These are phyloP conservation scores for Gambusia yucatana DNA, from an alignment of 2,797 vertebrate species.

Conservation along the genomic window DNA sequence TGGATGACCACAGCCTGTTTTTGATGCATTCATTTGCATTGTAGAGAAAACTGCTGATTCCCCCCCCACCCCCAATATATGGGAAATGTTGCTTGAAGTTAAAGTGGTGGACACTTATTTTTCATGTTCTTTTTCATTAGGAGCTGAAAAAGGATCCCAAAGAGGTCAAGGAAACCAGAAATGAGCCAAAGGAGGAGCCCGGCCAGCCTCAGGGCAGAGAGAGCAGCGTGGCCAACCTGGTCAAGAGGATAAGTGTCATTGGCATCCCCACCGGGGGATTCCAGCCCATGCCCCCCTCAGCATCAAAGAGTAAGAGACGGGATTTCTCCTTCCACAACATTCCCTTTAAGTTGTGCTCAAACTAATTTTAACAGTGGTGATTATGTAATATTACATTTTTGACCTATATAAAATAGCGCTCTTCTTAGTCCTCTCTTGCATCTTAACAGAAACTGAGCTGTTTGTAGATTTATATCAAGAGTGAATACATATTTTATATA, in stretches of 20 bases:
- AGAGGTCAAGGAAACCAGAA: conserved; percentile 82
- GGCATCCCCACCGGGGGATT: conserved; percentile 91
- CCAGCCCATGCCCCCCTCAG: conserved; percentile 82
- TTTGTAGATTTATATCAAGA: no score
- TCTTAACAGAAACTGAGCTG: no score
- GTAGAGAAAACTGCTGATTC: background rate
- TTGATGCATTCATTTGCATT: background rate
- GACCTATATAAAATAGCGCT: no score
- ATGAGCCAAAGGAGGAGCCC: conserved; percentile 84
- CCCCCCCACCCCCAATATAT: no score
- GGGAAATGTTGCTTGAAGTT: background rate
- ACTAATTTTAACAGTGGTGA: no score
- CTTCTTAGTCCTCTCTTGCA: no score
- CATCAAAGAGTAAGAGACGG: conserved; percentile 65
- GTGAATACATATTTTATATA: no score
- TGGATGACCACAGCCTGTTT: background rate
- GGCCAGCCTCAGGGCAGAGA: conserved; percentile 82
- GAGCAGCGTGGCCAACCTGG: conserved; percentile 90
- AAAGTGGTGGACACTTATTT: background rate
- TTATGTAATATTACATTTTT: no score
- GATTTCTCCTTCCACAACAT: background rate
- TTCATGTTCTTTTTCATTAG: conserved; percentile 64
- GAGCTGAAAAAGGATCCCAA: conserved; percentile 86
- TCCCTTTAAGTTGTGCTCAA: background rate
- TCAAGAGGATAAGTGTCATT: conserved; percentile 94